phyloP scores from a whole-genome alignment of 2,888 invertebrate species.

The Aradus depressus region DNA sequence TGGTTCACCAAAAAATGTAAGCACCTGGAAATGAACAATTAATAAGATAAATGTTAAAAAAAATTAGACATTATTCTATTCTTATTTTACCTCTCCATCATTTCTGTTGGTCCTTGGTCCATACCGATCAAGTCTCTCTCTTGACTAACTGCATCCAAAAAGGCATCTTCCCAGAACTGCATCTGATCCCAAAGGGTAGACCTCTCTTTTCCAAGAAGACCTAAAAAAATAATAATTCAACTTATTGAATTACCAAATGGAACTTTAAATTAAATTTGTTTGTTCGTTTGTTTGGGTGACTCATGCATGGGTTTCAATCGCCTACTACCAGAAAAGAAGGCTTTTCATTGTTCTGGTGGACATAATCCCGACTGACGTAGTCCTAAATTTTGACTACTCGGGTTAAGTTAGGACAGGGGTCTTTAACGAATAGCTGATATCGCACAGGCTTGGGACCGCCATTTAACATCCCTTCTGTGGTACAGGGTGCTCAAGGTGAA shows the following conservation, averaged over 20 bases:
- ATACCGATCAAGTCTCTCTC: conserved; percentile 98
- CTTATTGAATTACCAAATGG: background rate
- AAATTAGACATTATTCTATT: background rate
- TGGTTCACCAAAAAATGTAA: too few relatives aligned
- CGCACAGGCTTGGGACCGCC: too few relatives aligned
- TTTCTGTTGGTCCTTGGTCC: conserved; percentile 98
- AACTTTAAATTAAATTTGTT: background rate
- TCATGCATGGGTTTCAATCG: background rate
- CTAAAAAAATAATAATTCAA: conserved; percentile 31
- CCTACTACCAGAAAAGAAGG: background rate
- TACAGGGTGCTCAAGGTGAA: background rate
- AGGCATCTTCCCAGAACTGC: conserved; percentile 99
- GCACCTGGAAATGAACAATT: too few relatives aligned
- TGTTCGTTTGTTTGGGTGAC: background rate
- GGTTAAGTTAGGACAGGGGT: too few relatives aligned
- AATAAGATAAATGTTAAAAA: too few relatives aligned
- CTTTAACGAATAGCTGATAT: too few relatives aligned
- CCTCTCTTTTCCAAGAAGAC: conserved; percentile 58
- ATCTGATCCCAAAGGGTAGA: conserved; percentile 94
- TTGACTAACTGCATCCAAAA: conserved; percentile 91
- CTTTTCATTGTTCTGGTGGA: too few relatives aligned
- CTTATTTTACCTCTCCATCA: conserved; percentile 75
- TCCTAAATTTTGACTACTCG: too few relatives aligned
- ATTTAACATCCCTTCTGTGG: too few relatives aligned
- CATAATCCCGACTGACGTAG: too few relatives aligned